phyloP scores from a whole-genome alignment of 1,140 invertebrate genomes.

The Yoshiicerus persimilis region DNA sequence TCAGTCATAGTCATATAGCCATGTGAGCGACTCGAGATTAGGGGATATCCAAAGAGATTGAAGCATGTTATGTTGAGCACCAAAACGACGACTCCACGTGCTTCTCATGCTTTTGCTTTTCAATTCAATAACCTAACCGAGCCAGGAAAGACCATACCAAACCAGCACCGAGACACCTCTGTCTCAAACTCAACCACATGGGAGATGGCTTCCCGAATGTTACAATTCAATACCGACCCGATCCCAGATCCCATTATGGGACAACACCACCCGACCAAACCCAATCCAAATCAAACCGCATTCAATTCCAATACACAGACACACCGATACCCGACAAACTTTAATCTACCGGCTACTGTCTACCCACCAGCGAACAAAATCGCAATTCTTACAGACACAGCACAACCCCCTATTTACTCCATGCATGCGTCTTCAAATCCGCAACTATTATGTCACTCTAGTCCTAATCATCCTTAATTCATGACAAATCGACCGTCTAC shows the following conservation, averaged over 20 bases:
- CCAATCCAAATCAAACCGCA: background rate
- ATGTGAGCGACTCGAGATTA: conserved; percentile 56
- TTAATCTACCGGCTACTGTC: background rate
- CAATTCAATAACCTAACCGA: background rate
- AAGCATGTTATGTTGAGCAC: conserved; percentile 35
- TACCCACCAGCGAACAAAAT: background rate
- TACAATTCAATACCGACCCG: background rate
- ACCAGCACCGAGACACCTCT: background rate
- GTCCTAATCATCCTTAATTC: background rate
- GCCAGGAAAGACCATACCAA: background rate
- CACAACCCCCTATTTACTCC: background rate
- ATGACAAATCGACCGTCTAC: background rate
- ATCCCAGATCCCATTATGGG: background rate
- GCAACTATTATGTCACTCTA: background rate
- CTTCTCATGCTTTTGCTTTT: conserved; percentile 35
- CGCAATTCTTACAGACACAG: background rate
- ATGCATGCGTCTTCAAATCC: background rate
- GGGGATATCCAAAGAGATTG: conserved; percentile 54
- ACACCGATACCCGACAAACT: background rate
- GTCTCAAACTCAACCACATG: conserved; percentile 25
- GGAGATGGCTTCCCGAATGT: background rate
- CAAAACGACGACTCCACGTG: conserved; percentile 39
- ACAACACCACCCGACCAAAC: background rate
- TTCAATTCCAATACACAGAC: background rate
- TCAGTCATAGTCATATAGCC: conserved; percentile 31